A percentile compares a stretch with the other conserved stretches of the same genome.
These are phyloP conservation scores for Homarus gammarus DNA, from an alignment of 2,888 invertebrate species.

Conservation along the genomic window DNA sequence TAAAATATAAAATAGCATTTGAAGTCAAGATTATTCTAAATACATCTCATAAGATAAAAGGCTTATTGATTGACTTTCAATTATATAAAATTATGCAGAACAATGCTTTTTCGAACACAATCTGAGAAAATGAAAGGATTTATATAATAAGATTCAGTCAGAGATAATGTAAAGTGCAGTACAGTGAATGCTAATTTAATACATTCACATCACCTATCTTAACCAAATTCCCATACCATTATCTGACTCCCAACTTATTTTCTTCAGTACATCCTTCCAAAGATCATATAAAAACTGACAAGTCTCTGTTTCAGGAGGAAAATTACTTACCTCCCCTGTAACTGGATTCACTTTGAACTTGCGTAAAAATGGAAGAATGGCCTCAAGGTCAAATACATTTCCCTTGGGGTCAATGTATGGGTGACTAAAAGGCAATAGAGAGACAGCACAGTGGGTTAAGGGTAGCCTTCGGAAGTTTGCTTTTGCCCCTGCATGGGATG, in stretches of 20 bases:
- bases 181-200: no score
- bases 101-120: no score
- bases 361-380: constrained; percentile 91
- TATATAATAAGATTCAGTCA: no score
- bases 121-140: no score
- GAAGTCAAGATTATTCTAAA: no score
- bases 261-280: background rate
- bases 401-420: constrained; percentile 93
- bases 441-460: constrained; percentile 94
- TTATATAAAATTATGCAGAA: no score
- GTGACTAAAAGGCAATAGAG: constrained; percentile 93
- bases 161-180: no score
- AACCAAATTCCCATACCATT: no score
- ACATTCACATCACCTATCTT: no score
- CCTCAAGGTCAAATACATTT: constrained; percentile 94
- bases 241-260: no score
- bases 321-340: constrained; percentile 86
- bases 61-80: no score
- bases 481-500: constrained; percentile 85
- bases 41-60: no score
- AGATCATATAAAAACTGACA: background rate
- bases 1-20: background rate
- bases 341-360: constrained; percentile 96
- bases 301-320: constrained; percentile 43
- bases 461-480: constrained; percentile 94